Conservation (phyloP, 2,113 vertebrate genomes). For the Ivindomyrus marchei region DNA sequence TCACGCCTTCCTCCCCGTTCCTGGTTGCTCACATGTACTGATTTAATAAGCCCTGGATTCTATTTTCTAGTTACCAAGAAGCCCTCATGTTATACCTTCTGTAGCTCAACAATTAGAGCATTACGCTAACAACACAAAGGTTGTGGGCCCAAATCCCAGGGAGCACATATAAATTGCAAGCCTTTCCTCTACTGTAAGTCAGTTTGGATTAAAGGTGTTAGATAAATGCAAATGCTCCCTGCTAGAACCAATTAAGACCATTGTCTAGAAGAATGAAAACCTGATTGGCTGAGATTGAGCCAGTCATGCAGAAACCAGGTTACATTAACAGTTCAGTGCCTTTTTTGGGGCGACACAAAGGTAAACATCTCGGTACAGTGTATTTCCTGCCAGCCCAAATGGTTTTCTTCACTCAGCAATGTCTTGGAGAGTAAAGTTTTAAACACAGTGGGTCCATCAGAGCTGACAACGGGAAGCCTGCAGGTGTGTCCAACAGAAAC, state of each 20-base stretch:
- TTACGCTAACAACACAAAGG: not conserved
- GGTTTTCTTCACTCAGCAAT: not conserved
- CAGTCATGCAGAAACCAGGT: not conserved
- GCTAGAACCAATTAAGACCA: not conserved
- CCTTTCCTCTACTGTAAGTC: not conserved
- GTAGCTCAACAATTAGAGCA: not conserved
- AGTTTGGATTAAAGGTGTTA: not conserved
- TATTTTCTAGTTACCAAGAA: not conserved
- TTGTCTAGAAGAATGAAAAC: not conserved
- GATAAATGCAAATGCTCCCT: not conserved
- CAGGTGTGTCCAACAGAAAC: slow-evolving; percentile 1
- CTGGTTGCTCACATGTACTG: not conserved
- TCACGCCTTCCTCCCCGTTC: not conserved
- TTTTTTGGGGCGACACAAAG: not conserved
- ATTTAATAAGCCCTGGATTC: not conserved
- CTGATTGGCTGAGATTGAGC: not conserved
- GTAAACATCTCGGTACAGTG: not conserved
- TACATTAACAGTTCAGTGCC: not conserved
- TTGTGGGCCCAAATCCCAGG: not conserved
- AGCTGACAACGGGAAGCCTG: slow-evolving; percentile 1
- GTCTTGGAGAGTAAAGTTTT: not conserved
- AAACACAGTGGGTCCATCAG: not conserved
- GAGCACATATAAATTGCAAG: not conserved
- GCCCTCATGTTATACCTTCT: not conserved
- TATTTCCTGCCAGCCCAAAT: not conserved